These are phyloP conservation scores for Priocnemis perturbator DNA, from an alignment of 2,888 invertebrate species.

Conservation along the genomic window DNA sequence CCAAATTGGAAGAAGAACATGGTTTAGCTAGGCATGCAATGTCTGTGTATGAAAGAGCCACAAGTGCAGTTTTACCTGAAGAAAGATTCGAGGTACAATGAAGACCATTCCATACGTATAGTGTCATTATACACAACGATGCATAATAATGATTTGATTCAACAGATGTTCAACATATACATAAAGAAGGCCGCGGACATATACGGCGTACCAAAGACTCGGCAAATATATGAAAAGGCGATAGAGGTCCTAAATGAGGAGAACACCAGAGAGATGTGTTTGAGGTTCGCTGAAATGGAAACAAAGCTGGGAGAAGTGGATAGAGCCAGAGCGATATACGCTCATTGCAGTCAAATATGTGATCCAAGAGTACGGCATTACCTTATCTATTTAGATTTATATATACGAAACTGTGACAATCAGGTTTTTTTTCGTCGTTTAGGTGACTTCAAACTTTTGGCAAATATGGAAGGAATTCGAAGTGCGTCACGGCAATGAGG, in stretches of 20 bases:
- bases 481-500: constrained; percentile 98
- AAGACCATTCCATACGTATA: background rate
- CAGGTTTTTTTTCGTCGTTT: background rate
- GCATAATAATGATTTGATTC: constrained; percentile 44
- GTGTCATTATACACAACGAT: background rate
- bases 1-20: constrained; percentile 98
- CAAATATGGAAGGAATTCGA: constrained; percentile 99
- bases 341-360: constrained; percentile 99
- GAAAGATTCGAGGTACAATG: constrained; percentile 90
- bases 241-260: constrained; percentile 95
- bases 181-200: constrained; percentile 98
- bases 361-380: constrained; percentile 86
- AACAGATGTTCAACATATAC: constrained; percentile 96
- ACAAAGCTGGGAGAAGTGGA: constrained; percentile 99
- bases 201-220: constrained; percentile 96
- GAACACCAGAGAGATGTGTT: constrained; percentile 95
- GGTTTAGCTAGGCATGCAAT: constrained; percentile 98
- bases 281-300: constrained; percentile 98
- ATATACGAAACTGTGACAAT: background rate
- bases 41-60: constrained; percentile 98
- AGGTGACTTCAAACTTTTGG: constrained; percentile 35
- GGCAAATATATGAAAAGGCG: constrained; percentile 98
- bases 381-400: background rate
- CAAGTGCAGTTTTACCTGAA: constrained; percentile 92
- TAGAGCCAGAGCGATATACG: constrained; percentile 96